A percentile compares a stretch with the other conserved stretches of the same genome.
Conservation (phyloP, 2,888 invertebrate genomes). For the Phyllotreta cruciferae region DNA sequence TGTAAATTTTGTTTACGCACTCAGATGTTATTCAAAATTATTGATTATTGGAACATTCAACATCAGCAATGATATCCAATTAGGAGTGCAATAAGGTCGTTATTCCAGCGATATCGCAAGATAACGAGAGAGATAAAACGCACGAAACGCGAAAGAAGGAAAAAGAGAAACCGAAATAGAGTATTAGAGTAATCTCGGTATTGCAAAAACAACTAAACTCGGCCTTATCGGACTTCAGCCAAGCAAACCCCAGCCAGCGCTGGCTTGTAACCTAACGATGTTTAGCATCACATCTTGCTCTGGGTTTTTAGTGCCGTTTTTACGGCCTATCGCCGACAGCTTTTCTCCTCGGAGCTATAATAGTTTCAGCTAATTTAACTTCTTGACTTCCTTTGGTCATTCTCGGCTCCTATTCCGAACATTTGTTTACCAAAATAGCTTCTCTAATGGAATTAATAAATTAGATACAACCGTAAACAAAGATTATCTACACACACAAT, state of each 20-base stretch:
- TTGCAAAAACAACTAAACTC: constrained; percentile 36
- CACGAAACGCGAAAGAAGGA: constrained; percentile 8
- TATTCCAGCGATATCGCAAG: too few relatives aligned
- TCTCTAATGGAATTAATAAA: too few relatives aligned
- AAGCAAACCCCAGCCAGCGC: constrained; percentile 28
- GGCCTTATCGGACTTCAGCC: constrained; percentile 30
- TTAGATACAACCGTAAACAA: too few relatives aligned
- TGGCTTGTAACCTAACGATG: constrained; percentile 37
- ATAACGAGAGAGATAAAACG: constrained; percentile 13
- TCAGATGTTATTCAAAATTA: too few relatives aligned
- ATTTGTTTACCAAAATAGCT: too few relatives aligned
- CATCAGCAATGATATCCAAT: too few relatives aligned
- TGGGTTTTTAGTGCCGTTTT: constrained; percentile 39
- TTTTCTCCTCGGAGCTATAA: constrained; percentile 20
- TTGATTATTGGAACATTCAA: too few relatives aligned
- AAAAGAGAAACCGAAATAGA: constrained; percentile 26
- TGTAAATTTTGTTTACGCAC: too few relatives aligned
- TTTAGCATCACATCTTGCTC: constrained; percentile 38
- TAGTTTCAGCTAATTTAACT: constrained; percentile 23
- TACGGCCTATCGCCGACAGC: constrained; percentile 33
- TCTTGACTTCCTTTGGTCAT: constrained; percentile 12
- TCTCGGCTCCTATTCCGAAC: constrained; percentile 4
- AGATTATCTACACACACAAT: too few relatives aligned
- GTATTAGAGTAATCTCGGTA: constrained; percentile 35
- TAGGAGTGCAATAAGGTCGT: too few relatives aligned